These are phyloP conservation scores for Drosophila mercatorum DNA, from an alignment of 2,888 invertebrate species.

Conservation along the genomic window DNA sequence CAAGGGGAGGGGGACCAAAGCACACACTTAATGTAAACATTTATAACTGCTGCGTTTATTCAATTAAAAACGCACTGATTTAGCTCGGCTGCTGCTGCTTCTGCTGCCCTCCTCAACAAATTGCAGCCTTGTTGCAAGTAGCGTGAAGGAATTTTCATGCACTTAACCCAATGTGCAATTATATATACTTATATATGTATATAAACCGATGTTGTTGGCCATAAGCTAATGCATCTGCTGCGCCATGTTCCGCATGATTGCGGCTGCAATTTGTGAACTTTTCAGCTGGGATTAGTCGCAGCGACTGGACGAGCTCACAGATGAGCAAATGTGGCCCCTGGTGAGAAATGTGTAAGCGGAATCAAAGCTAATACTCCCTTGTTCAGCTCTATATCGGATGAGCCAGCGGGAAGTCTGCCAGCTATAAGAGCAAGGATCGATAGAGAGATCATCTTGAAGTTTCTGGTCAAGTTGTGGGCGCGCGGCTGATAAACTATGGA, in stretches of 20 bases:
- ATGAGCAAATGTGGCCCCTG: neutral
- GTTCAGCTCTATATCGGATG: neutral
- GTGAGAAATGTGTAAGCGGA: neutral
- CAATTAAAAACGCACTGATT: constrained; percentile 63
- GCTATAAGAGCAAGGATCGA: neutral
- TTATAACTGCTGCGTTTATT: constrained; percentile 71
- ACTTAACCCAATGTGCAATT: constrained; percentile 35
- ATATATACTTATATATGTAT: neutral
- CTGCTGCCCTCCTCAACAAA: constrained; percentile 40
- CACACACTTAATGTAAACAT: constrained; percentile 51
- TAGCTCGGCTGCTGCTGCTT: constrained; percentile 23
- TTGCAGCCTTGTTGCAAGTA: constrained; percentile 49
- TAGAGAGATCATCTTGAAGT: neutral
- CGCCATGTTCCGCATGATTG: constrained; percentile 12
- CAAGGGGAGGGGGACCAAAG: constrained; percentile 1
- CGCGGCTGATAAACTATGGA: no score
- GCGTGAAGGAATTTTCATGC: constrained; percentile 39
- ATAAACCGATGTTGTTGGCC: constrained; percentile 6
- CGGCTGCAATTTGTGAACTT: constrained; percentile 13
- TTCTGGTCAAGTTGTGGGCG: no score
- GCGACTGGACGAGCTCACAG: neutral
- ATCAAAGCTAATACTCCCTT: neutral
- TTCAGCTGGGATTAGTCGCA: constrained; percentile 9
- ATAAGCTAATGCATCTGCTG: constrained; percentile 18
- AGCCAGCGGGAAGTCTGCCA: constrained; percentile 5